These are phyloP conservation scores for Mylabris sibirica DNA, from an alignment of 2,888 invertebrate species.

Conservation along the genomic window DNA sequence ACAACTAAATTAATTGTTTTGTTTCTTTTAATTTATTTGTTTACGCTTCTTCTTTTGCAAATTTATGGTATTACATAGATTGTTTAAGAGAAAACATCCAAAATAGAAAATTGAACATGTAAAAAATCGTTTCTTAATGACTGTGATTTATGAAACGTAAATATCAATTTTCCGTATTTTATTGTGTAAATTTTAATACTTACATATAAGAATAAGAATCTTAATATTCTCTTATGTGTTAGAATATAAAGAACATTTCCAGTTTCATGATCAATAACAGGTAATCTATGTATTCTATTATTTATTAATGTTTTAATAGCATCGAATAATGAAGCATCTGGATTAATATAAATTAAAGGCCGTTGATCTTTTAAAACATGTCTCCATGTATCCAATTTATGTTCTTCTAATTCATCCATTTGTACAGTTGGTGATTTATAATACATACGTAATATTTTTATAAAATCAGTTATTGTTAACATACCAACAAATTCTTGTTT, in stretches of 20 bases:
- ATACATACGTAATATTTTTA: constrained; percentile 97
- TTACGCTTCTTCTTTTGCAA: no score
- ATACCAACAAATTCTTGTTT: constrained; percentile 96
- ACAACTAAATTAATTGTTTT: no score
- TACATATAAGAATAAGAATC: constrained; percentile 98
- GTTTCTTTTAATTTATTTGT: no score
- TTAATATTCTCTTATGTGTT: constrained; percentile 96
- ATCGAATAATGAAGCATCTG: constrained; percentile 91
- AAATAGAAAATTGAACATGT: background rate
- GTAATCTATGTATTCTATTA: constrained; percentile 95
- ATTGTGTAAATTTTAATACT: constrained; percentile 62
- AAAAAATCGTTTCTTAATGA: no score
- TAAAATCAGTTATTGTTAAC: constrained; percentile 99
- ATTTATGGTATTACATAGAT: no score
- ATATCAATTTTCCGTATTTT: no score
- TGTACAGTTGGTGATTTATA: constrained; percentile 91
- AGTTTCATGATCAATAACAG: constrained; percentile 93
- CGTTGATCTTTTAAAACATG: constrained; percentile 87
- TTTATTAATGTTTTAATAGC: constrained; percentile 92
- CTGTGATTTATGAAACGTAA: no score
- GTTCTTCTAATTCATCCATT: constrained; percentile 97
- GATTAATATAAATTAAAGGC: constrained; percentile 89
- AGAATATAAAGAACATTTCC: constrained; percentile 98
- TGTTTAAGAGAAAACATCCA: background rate
- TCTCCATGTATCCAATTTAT: constrained; percentile 96